Evolutionary conservation across 2,797 vertebrate genomes (phyloP).

Genomic region (Lindbergichthys nudifrons): DNA sequence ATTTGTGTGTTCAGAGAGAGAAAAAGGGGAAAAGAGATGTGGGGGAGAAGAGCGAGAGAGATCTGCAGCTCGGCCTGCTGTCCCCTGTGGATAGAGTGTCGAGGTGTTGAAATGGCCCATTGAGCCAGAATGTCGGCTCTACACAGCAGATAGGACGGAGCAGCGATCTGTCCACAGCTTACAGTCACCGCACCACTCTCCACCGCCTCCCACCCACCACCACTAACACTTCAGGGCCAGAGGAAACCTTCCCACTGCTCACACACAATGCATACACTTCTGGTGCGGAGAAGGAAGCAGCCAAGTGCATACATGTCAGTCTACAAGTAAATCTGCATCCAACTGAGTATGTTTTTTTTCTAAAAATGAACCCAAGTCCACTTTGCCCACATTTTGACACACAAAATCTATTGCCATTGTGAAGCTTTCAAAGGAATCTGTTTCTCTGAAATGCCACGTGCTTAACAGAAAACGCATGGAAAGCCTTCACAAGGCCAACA

Average conservation of each 20-base stretch:
- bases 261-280: constrained; percentile 22
- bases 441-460: constrained; percentile 76
- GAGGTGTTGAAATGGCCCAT: constrained; percentile 78
- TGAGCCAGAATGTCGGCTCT: constrained; percentile 76
- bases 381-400: constrained; percentile 63
- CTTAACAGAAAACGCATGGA: constrained; percentile 74
- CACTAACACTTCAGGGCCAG: constrained; percentile 37
- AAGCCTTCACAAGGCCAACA: constrained; percentile 79
- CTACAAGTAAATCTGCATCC: constrained; percentile 14
- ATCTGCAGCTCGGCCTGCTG: constrained; percentile 41
- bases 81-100: constrained; percentile 68
- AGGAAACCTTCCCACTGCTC: constrained; percentile 50
- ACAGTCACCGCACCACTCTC: constrained; percentile 31
- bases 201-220: constrained; percentile 43
- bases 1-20: constrained; percentile 46
- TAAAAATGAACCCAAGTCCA: constrained; percentile 31
- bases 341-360: constrained; percentile 12
- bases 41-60: constrained; percentile 9
- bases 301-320: constrained; percentile 15
- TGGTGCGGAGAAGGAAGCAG: constrained; percentile 25
- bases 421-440: constrained; percentile 66
- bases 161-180: constrained; percentile 71
- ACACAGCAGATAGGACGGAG: constrained; percentile 66
- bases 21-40: constrained; percentile 18
- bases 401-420: constrained; percentile 57